Evolutionary conservation across 2,888 invertebrate species (phyloP).

Genomic region (Noctua janthina): DNA sequence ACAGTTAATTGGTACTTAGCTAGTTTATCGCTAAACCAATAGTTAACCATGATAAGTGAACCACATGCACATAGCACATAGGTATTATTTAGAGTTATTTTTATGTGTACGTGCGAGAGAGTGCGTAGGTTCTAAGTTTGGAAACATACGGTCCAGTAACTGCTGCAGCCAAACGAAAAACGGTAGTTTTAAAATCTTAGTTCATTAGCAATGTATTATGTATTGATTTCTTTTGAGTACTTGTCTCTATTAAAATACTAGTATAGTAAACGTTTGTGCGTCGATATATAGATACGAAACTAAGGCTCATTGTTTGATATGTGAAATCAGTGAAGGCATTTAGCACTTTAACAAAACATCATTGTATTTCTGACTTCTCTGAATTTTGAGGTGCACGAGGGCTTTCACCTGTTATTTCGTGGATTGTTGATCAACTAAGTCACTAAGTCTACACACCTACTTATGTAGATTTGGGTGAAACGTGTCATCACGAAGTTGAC

Average conservation of each 20-base stretch:
- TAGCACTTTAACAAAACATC: neutral
- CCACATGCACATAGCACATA: neutral
- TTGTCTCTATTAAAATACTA: too few relatives aligned
- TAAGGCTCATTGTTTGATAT: neutral
- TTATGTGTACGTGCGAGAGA: constrained; percentile 47
- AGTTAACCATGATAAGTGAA: constrained; percentile 34
- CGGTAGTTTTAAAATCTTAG: neutral
- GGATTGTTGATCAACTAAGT: neutral
- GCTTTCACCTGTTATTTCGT: neutral
- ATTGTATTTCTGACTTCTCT: neutral
- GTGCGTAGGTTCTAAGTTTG: constrained; percentile 27
- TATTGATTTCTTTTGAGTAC: neutral
- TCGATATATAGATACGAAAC: too few relatives aligned
- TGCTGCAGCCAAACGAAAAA: neutral
- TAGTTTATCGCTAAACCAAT: constrained; percentile 40
- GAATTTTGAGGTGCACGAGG: neutral
- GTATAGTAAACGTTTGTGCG: too few relatives aligned
- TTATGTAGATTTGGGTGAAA: neutral
- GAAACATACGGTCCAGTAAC: constrained; percentile 16
- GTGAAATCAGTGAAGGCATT: neutral
- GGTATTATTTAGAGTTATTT: constrained; percentile 31
- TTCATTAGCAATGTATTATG: neutral
- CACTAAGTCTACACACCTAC: neutral
- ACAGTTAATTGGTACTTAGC: constrained; percentile 14
- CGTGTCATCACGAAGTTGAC: neutral